phyloP scores from a whole-genome alignment of 1,140 invertebrate species.

The Teleopsis dalmanni region DNA sequence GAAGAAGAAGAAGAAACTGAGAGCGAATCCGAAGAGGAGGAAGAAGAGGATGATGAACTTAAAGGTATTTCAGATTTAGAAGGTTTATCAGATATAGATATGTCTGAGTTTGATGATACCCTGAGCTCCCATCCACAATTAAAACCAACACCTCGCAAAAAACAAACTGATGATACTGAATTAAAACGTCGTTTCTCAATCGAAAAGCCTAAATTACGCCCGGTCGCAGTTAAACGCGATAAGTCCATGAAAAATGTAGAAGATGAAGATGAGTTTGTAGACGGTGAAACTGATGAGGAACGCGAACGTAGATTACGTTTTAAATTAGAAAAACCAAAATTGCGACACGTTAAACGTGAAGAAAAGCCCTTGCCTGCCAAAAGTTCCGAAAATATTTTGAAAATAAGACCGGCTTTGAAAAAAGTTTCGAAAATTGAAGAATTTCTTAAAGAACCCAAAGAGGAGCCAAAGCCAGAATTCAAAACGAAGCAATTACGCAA shows the following conservation, averaged over 20 bases:
- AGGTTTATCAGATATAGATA: background rate
- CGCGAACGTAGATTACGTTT: conserved; percentile 32
- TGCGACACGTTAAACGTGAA: conserved; percentile 39
- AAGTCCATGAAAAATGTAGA: conserved; percentile 38
- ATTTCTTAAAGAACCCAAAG: conserved; percentile 40
- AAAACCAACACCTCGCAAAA: conserved; percentile 6
- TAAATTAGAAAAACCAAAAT: conserved; percentile 38
- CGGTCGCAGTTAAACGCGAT: conserved; percentile 37
- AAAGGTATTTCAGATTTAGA: background rate
- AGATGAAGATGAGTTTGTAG: conserved; percentile 35
- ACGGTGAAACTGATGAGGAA: conserved; percentile 39
- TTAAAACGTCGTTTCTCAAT: conserved; percentile 33
- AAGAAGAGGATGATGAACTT: conserved; percentile 2
- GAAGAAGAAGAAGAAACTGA: conserved; percentile 30
- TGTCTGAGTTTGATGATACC: conserved; percentile 1
- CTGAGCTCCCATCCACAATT: background rate
- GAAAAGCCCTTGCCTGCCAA: conserved; percentile 40
- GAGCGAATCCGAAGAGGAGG: conserved; percentile 15
- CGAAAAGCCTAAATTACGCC: conserved; percentile 40
- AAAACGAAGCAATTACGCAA: conserved; percentile 40
- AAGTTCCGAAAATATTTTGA: conserved; percentile 34
- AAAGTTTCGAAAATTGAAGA: conserved; percentile 40
- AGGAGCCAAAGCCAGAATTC: conserved; percentile 41
- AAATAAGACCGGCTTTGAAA: conserved; percentile 37
- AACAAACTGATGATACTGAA: conserved; percentile 14